Evolutionary conservation across 2,797 vertebrate genomes (phyloP), one percentile per base, ranked within the genome.

Genomic region (Masticophis lateralis): DNA sequence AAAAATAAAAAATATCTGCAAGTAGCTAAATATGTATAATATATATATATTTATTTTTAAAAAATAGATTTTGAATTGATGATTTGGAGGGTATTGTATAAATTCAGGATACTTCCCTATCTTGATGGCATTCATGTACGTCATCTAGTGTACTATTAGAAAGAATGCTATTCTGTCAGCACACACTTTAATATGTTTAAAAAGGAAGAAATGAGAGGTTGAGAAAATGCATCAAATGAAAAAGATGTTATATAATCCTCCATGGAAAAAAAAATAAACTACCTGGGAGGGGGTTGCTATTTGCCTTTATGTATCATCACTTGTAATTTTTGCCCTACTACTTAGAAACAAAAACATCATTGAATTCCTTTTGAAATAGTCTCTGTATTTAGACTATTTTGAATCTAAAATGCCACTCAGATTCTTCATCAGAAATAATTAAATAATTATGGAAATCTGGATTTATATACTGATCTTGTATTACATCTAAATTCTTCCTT

Each of bases 401-500:
- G 22, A 87, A 66, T 69, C 57, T 37, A 87, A 87, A 93, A 37
- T 86, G 14, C 37, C 16, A 59, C 1, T n/a, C 61, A 37, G 59
- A 20, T 88, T 93, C 83, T 91, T 22, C 51, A 53, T 88, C 13
- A 79, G 56, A 91, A 91, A 61, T 91, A 60, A 32, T 74, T 60
- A 27, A 66, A 66, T 63, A 63, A 32, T 60, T 20, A 20, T 93
- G 28, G 6, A 91, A 60, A 14, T 47, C 27, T 74, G 43, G 22
- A 66, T 32, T 90, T 63, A 43, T n/a, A 63, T 90, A 66, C 22
- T 90, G 79, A 74, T 47, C 74, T 90, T 93, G 22, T 13, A 22
- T 66, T 87, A 74, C 89, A 37, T 69, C 13, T 92, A 88, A 89
- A 87, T 87, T 87, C 27, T 57, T 9, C 86, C 63, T 93, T 94